These are phyloP conservation scores for Chelonoidis abingdonii DNA, from an alignment of 2,113 vertebrate species.

Conservation along the genomic window DNA sequence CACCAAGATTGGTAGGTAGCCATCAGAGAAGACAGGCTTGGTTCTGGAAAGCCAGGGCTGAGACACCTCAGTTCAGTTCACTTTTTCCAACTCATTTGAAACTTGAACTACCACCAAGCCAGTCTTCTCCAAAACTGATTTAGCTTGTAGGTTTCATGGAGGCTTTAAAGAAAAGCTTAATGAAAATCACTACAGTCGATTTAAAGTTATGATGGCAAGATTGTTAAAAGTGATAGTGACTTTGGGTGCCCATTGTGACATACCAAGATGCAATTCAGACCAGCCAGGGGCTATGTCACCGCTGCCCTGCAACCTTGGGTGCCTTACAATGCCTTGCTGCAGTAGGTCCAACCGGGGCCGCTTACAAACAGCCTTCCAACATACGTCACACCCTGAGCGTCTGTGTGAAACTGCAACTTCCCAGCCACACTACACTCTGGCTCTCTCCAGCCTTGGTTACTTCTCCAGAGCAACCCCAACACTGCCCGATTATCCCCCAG, in stretches of 20 bases:
- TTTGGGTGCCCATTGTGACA: not conserved
- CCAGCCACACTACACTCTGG: not conserved
- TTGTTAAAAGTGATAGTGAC: not conserved
- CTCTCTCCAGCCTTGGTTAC: not conserved
- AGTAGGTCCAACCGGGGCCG: not conserved
- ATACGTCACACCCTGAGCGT: not conserved
- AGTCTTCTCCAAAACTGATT: not conserved
- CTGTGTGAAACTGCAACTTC: not conserved
- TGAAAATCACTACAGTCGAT: not conserved
- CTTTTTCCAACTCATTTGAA: not conserved
- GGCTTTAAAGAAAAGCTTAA: not conserved
- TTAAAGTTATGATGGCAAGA: not conserved
- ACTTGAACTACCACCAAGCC: not conserved
- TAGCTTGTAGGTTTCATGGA: not conserved
- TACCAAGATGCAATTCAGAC: not conserved
- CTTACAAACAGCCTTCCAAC: not conserved
- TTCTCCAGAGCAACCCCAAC: not conserved
- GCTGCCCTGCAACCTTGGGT: not conserved
- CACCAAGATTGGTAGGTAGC: not conserved
- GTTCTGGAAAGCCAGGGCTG: not conserved
- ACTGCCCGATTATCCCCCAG: not conserved
- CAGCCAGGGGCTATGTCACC: not conserved
- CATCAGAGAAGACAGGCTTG: not conserved
- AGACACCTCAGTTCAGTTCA: too few relatives aligned
- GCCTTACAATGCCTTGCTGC: not conserved